Conservation (phyloP, 2,113 vertebrate genomes). For the Promerops cafer region DNA sequence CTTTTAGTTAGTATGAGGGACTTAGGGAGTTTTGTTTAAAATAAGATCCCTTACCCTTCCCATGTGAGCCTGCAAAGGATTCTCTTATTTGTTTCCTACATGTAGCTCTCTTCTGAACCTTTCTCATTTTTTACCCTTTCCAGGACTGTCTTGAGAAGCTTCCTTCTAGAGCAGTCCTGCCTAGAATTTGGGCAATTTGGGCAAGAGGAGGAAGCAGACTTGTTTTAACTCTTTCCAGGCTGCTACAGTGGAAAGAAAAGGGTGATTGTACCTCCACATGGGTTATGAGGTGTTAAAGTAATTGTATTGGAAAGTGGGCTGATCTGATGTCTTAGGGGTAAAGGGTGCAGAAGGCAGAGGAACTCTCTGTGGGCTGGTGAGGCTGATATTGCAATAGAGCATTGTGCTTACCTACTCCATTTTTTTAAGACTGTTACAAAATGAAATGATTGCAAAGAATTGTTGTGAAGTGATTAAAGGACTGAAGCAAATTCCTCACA, state of each 20-base stretch:
- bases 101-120: background rate
- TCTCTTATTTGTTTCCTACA: background rate
- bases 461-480: background rate
- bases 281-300: background rate
- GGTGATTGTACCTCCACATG: accelerated
- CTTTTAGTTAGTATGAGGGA: background rate
- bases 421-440: background rate
- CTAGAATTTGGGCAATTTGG: background rate
- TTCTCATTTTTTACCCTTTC: background rate
- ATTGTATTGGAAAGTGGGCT: background rate
- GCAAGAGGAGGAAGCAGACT: background rate
- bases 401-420: background rate
- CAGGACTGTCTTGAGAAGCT: background rate
- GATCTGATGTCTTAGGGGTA: background rate
- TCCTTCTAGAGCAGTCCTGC: background rate
- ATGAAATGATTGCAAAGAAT: background rate
- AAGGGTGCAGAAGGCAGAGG: background rate
- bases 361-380: background rate
- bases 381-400: background rate
- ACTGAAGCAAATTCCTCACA: background rate
- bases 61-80: background rate
- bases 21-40: background rate
- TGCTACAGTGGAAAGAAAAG: background rate
- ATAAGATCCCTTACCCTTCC: background rate
- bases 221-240: background rate